A percentile compares a stretch with the other conserved stretches of the same genome.
These are phyloP conservation scores for Drosophila varians DNA, from an alignment of 1,140 invertebrate species.

Conservation along the genomic window DNA sequence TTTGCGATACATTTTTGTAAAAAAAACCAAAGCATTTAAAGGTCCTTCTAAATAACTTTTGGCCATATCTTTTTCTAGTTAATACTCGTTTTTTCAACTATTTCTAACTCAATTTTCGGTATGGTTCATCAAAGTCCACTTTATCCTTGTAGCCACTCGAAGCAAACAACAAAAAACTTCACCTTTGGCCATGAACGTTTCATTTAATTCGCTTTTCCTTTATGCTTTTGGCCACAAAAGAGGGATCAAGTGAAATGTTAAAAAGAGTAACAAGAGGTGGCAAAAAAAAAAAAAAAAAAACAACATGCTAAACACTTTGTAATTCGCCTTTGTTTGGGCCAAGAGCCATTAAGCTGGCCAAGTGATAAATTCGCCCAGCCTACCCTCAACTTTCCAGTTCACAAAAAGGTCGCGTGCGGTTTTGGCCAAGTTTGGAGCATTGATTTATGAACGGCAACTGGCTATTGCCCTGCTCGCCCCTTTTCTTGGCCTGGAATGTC, in stretches of 20 bases:
- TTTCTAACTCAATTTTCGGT: slow-evolving; percentile 58
- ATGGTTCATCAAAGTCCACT: slow-evolving; percentile 52
- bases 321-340: slow-evolving; percentile 74
- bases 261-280: slow-evolving; percentile 4
- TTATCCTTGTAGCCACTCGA: slow-evolving; percentile 1
- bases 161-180: neutral
- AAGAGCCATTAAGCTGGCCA: slow-evolving; percentile 77
- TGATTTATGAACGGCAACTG: slow-evolving; percentile 66
- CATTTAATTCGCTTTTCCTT: neutral
- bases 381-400: slow-evolving; percentile 44
- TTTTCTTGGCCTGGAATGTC: slow-evolving; percentile 10
- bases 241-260: slow-evolving; percentile 44
- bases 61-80: no score
- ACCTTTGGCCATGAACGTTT: slow-evolving; percentile 13
- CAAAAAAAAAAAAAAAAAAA: no score
- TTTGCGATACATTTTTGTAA: no score
- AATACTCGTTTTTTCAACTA: slow-evolving; percentile 3
- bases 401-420: slow-evolving; percentile 64
- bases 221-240: slow-evolving; percentile 34
- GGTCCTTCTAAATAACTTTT: no score
- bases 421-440: slow-evolving; percentile 63
- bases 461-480: neutral
- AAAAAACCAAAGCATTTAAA: no score
- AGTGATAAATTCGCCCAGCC: slow-evolving; percentile 73
- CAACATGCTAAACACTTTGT: slow-evolving; percentile 73